These are phyloP conservation scores for Eretmochelys imbricata DNA, from an alignment of 2,113 vertebrate species.

Conservation along the genomic window DNA sequence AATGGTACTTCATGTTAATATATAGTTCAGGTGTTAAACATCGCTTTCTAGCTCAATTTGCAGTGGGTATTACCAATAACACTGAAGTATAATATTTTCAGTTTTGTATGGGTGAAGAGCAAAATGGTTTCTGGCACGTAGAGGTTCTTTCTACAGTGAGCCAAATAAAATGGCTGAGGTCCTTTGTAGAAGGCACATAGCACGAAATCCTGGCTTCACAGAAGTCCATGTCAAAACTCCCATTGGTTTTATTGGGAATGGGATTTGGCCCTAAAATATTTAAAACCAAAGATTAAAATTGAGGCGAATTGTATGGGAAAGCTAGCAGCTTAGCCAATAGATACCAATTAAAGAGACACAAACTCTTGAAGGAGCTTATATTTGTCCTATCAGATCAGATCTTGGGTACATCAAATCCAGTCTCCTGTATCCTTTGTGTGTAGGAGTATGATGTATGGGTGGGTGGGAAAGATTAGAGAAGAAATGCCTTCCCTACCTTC, in stretches of 20 bases:
- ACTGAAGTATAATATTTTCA: neutral
- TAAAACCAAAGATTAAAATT: conserved; percentile 24
- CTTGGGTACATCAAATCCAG: neutral
- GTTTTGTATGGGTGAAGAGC: neutral
- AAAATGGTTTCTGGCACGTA: neutral
- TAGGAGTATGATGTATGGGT: neutral
- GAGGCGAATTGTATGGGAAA: conserved; percentile 10
- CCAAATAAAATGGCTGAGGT: neutral
- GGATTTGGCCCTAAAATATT: conserved; percentile 38
- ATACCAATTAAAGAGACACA: neutral
- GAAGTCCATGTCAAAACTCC: neutral
- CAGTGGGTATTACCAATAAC: neutral
- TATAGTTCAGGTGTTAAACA: neutral
- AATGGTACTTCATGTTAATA: neutral
- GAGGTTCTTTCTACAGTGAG: neutral
- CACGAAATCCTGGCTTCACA: neutral
- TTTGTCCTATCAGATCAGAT: neutral
- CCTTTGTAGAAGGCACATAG: neutral
- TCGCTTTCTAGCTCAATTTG: neutral
- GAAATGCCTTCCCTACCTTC: neutral
- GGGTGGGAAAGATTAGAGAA: neutral
- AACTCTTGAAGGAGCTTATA: neutral
- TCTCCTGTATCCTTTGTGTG: neutral
- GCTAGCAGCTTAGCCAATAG: neutral
- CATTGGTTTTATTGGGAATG: neutral